Evolutionary conservation across 2,113 vertebrate genomes (phyloP).

Genomic region (Sylvietta virens): DNA sequence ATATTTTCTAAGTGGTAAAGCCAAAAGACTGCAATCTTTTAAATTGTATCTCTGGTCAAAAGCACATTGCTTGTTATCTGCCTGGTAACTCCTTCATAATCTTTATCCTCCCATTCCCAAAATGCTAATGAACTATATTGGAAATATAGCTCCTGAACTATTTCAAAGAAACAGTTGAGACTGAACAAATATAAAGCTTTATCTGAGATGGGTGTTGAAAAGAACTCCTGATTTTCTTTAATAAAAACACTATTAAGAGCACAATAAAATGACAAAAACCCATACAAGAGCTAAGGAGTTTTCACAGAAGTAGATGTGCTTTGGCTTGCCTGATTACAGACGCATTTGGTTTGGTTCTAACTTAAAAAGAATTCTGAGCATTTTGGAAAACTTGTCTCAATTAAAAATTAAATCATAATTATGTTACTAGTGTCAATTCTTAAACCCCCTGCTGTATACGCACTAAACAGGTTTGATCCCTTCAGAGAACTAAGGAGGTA

Average conservation of each 20-base stretch:
- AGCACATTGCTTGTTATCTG: neutral
- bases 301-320: neutral
- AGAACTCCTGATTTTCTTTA: neutral
- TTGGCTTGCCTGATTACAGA: neutral
- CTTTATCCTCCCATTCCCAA: neutral
- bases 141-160: neutral
- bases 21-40: neutral
- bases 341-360: neutral
- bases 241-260: neutral
- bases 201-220: neutral
- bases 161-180: neutral
- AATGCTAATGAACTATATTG: neutral
- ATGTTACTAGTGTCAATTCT: neutral
- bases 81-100: neutral
- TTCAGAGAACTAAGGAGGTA: neutral
- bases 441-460: accelerated
- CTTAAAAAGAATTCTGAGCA: neutral
- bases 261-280: neutral
- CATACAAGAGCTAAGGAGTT: neutral
- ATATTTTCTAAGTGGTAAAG: neutral
- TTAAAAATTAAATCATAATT: neutral
- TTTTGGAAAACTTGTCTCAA: neutral
- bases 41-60: neutral
- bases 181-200: neutral
- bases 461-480: neutral